A percentile compares a stretch with the other conserved stretches of the same genome.
Conservation (phyloP, 1,140 invertebrate species). For the Hyposmocoma kahamanoa region DNA sequence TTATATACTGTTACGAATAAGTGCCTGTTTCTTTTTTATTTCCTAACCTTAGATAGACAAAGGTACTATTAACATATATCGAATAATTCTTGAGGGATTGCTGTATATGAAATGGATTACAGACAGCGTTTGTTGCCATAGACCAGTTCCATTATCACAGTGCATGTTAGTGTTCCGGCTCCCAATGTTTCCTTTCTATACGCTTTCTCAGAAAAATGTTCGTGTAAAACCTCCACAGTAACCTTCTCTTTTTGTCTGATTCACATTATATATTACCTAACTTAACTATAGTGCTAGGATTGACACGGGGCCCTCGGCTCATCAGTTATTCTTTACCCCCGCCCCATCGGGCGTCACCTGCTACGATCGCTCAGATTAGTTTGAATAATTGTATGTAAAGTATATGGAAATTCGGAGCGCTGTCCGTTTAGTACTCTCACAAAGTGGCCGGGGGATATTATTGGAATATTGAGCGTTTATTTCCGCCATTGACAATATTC, state of each 20-base stretch:
- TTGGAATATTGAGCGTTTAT: no score
- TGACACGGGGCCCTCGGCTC: neutral
- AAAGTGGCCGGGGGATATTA: no score
- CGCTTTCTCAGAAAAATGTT: no score
- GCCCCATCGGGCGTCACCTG: neutral
- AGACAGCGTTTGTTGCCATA: neutral
- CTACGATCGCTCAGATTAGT: neutral
- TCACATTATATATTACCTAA: neutral
- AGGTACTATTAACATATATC: no score
- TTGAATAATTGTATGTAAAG: slow-evolving; percentile 4
- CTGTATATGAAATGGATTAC: no score
- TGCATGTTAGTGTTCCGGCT: neutral
- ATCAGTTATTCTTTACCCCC: neutral
- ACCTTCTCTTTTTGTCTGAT: neutral
- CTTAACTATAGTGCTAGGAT: neutral
- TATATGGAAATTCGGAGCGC: neutral
- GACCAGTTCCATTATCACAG: neutral
- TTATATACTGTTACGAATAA: no score
- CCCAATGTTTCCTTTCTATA: no score
- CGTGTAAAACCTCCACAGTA: neutral
- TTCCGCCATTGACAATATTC: neutral
- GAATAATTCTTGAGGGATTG: no score
- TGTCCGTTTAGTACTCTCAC: neutral
- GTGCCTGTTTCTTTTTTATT: no score
- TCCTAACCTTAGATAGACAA: no score